Conservation (phyloP, 2,888 invertebrate species). For the Leptinotarsa haldemani region DNA sequence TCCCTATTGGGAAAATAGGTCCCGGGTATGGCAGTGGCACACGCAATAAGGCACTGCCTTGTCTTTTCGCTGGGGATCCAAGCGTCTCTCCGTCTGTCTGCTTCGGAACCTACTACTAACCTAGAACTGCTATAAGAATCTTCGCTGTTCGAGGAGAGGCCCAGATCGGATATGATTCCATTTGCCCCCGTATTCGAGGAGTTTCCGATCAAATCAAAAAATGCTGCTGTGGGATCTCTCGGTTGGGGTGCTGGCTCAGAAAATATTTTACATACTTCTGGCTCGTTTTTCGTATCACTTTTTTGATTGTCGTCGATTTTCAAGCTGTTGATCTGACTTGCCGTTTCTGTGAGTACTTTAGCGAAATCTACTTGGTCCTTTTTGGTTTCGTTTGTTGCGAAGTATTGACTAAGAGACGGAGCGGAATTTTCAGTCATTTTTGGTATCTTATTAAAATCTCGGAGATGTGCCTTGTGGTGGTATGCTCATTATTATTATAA, state of each 20-base stretch:
- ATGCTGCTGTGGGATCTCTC: constrained; percentile 64
- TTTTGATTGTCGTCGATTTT: constrained; percentile 49
- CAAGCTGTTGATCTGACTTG: constrained; percentile 51
- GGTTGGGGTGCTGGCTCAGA: constrained; percentile 62
- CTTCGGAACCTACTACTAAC: constrained; percentile 67
- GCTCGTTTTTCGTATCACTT: constrained; percentile 58
- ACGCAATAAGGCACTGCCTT: constrained; percentile 73
- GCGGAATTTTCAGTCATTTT: constrained; percentile 52
- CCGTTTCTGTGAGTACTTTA: constrained; percentile 53
- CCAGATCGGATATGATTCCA: constrained; percentile 54
- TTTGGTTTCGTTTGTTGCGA: constrained; percentile 59
- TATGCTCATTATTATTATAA: not conserved
- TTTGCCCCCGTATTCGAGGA: constrained; percentile 48
- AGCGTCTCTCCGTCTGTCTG: constrained; percentile 74
- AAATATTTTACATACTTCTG: constrained; percentile 67
- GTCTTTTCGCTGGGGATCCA: constrained; percentile 88
- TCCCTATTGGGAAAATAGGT: constrained; percentile 79
- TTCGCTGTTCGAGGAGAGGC: constrained; percentile 50
- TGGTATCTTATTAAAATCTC: not conserved
- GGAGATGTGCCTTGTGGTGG: not conserved
- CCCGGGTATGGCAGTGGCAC: constrained; percentile 76
- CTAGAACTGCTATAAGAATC: constrained; percentile 60
- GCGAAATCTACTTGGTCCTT: constrained; percentile 52
- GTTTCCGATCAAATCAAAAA: constrained; percentile 66
- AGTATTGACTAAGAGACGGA: constrained; percentile 72